A percentile compares a stretch with the other conserved stretches of the same genome.
These are phyloP conservation scores for Pachycephus smyrnensis DNA, from an alignment of 2,888 invertebrate genomes.

Conservation along the genomic window DNA sequence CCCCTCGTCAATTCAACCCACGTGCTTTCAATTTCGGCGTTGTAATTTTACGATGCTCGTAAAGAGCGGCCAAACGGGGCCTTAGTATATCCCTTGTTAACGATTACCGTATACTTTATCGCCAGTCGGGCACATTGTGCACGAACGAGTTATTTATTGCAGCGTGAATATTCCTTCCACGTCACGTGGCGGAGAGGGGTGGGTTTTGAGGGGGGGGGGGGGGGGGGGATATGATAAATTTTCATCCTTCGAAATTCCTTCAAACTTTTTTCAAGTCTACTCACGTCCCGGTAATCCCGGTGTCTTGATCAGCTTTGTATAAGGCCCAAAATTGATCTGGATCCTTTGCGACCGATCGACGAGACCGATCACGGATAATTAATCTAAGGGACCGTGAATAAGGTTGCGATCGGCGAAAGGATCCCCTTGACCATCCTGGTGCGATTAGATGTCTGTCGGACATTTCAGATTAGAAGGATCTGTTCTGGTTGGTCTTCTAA, in stretches of 20 bases:
- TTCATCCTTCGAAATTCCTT: background rate
- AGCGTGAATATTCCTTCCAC: constrained; percentile 8
- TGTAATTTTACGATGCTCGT: constrained; percentile 6
- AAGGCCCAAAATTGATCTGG: background rate
- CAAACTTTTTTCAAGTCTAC: background rate
- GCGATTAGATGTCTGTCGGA: background rate
- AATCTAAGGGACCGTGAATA: background rate
- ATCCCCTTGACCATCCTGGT: background rate
- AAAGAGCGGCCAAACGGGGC: background rate
- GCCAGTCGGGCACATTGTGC: constrained; percentile 20
- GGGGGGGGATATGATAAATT: background rate
- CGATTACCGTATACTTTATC: constrained; percentile 28
- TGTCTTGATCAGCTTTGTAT: background rate
- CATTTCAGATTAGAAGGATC: background rate
- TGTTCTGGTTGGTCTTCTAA: background rate
- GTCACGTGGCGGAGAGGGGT: background rate
- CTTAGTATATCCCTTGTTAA: constrained; percentile 22
- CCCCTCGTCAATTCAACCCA: background rate
- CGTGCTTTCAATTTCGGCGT: constrained; percentile 9
- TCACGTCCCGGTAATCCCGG: background rate
- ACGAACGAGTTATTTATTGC: constrained; percentile 32
- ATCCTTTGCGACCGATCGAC: background rate
- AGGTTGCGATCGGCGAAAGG: background rate
- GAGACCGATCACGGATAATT: background rate
- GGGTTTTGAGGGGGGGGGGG: background rate